Evolutionary conservation across 2,888 invertebrate species (phyloP).

Genomic region (Phengaris arion): DNA sequence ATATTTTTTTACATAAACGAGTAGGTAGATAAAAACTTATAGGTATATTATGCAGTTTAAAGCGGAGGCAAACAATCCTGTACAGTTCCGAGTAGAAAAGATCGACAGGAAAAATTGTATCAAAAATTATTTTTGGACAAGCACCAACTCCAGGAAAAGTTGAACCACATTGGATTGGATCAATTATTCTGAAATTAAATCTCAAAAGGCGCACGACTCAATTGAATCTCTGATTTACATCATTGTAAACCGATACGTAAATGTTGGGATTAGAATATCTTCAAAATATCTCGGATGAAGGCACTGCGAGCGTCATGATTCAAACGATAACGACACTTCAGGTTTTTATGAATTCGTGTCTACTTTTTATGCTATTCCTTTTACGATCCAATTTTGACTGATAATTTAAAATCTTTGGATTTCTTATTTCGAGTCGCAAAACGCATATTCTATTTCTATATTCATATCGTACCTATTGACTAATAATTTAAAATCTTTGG

Average conservation of each 20-base stretch:
- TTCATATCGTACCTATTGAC: not conserved
- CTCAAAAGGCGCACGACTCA: conserved; percentile 27
- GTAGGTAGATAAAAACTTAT: no score
- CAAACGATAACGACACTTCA: conserved; percentile 37
- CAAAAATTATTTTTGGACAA: not conserved
- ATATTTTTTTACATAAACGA: no score
- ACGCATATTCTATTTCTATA: not conserved
- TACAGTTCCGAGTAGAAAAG: not conserved
- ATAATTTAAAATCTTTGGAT: conserved; percentile 12
- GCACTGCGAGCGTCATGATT: conserved; percentile 36
- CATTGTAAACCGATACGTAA: conserved; percentile 35
- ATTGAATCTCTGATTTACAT: conserved; percentile 35
- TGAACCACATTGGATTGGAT: conserved; percentile 8
- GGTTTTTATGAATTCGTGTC: conserved; percentile 38
- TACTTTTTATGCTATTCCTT: conserved; percentile 37
- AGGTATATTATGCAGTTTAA: no score
- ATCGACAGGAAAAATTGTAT: not conserved
- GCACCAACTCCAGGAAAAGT: not conserved
- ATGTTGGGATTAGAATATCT: conserved; percentile 34
- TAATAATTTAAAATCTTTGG: conserved; percentile 12
- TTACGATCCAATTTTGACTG: conserved; percentile 32
- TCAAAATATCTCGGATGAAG: conserved; percentile 34
- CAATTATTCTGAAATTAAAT: conserved; percentile 31
- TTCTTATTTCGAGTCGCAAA: conserved; percentile 10
- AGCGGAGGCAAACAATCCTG: not conserved